Conservation (phyloP, 2,797 vertebrate genomes). For the Sardinella longiceps region DNA sequence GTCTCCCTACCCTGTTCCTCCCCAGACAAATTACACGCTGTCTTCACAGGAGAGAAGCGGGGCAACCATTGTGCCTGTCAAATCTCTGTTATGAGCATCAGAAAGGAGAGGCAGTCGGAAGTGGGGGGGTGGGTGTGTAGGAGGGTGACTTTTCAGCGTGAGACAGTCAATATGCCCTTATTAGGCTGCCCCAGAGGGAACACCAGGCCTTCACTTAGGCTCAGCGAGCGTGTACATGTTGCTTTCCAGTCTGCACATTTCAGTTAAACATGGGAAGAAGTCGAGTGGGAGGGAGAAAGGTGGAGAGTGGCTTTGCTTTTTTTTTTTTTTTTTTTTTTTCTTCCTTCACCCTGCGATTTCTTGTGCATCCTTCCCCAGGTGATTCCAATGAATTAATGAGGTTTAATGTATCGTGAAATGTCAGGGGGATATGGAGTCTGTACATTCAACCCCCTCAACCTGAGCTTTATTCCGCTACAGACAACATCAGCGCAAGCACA, state of each 20-base stretch:
- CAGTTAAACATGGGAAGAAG: not conserved
- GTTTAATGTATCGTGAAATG: slow-evolving; percentile 56
- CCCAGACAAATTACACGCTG: slow-evolving; percentile 41
- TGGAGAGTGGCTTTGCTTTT: slow-evolving; percentile 38
- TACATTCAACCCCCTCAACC: slow-evolving; percentile 39
- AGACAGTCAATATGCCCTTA: slow-evolving; percentile 54
- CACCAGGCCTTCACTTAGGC: slow-evolving; percentile 42
- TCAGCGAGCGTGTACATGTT: slow-evolving; percentile 43
- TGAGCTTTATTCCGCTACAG: slow-evolving; percentile 40
- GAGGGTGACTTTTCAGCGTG: slow-evolving; percentile 29
- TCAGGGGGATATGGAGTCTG: slow-evolving; percentile 39
- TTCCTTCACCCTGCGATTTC: slow-evolving; percentile 27
- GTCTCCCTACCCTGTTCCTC: slow-evolving; percentile 41
- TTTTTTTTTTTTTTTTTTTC: not conserved
- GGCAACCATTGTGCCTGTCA: slow-evolving; percentile 42
- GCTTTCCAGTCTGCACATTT: slow-evolving; percentile 29
- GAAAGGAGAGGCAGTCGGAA: slow-evolving; percentile 24
- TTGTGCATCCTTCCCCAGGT: slow-evolving; percentile 45
- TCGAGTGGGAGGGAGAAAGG: not conserved
- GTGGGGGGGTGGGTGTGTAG: not conserved
- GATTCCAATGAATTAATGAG: slow-evolving; percentile 53
- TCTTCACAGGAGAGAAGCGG: slow-evolving; percentile 39
- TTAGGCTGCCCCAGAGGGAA: slow-evolving; percentile 49
- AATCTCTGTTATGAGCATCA: slow-evolving; percentile 29
- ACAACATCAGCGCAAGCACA: not conserved